phyloP scores from a whole-genome alignment of 2,888 invertebrate genomes.

The Mimas tiliae region DNA sequence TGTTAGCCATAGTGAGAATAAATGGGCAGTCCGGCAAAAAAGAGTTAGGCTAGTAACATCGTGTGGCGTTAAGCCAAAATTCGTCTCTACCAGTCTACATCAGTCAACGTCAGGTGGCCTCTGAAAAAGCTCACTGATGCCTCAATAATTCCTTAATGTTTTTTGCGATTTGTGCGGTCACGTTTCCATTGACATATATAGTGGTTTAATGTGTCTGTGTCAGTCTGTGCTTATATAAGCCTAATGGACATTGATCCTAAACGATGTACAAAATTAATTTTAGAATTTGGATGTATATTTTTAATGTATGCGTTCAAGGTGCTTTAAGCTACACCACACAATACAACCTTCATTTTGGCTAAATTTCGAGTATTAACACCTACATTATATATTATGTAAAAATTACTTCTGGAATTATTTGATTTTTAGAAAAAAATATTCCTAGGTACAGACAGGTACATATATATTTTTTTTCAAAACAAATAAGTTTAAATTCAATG shows the following conservation, averaged over 20 bases:
- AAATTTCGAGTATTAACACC: no score
- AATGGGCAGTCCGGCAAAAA: constrained; percentile 32
- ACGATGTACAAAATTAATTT: no score
- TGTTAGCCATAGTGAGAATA: constrained; percentile 35
- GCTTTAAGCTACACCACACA: no score
- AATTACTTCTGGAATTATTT: no score
- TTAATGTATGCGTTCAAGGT: not conserved
- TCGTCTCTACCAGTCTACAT: constrained; percentile 40
- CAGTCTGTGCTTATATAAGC: not conserved
- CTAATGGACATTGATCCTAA: not conserved
- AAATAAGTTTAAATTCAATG: no score
- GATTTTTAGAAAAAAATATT: no score
- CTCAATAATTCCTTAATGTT: constrained; percentile 22
- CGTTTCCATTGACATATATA: not conserved
- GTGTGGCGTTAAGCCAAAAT: constrained; percentile 40
- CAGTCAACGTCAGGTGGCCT: constrained; percentile 39
- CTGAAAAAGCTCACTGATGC: constrained; percentile 32
- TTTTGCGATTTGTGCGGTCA: constrained; percentile 1
- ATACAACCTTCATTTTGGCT: no score
- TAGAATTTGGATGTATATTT: no score
- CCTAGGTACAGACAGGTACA: no score
- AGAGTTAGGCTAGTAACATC: constrained; percentile 33
- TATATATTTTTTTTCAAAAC: no score
- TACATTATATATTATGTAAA: no score
- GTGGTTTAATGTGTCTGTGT: not conserved